phyloP scores from a whole-genome alignment of 2,797 vertebrate genomes.

The Furcifer pardalis region DNA sequence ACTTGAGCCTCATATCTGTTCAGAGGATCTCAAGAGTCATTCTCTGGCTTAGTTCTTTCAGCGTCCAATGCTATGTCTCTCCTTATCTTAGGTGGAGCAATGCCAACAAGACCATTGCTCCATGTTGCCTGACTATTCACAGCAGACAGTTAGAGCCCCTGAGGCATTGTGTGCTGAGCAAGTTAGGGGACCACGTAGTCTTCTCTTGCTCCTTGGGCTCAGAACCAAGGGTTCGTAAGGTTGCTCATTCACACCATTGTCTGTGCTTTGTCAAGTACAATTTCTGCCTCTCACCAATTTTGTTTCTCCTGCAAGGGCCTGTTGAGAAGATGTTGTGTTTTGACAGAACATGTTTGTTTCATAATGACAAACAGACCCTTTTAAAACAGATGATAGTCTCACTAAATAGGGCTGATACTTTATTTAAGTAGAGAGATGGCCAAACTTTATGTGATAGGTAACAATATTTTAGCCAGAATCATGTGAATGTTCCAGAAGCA shows the following conservation, averaged over 20 bases:
- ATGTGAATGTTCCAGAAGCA: too few species aligned
- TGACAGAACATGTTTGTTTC: background rate
- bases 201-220: background rate
- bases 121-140: background rate
- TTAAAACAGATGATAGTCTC: background rate
- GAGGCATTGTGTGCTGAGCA: background rate
- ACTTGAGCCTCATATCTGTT: too few species aligned
- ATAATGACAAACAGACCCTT: background rate
- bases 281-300: background rate
- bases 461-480: too few species aligned
- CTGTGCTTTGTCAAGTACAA: background rate
- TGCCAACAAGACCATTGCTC: too few species aligned
- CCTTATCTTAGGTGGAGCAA: too few species aligned
- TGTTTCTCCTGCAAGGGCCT: background rate
- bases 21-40: too few species aligned
- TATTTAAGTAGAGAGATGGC: too few species aligned
- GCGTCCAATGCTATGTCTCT: too few species aligned
- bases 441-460: too few species aligned
- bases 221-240: background rate
- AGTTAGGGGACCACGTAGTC: background rate
- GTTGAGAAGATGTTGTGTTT: background rate
- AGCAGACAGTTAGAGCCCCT: background rate
- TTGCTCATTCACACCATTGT: background rate
- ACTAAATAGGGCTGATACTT: background rate
- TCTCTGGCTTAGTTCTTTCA: too few species aligned